phyloP scores from a whole-genome alignment of 2,797 vertebrate species.

The Peromyscus melanophrys region DNA sequence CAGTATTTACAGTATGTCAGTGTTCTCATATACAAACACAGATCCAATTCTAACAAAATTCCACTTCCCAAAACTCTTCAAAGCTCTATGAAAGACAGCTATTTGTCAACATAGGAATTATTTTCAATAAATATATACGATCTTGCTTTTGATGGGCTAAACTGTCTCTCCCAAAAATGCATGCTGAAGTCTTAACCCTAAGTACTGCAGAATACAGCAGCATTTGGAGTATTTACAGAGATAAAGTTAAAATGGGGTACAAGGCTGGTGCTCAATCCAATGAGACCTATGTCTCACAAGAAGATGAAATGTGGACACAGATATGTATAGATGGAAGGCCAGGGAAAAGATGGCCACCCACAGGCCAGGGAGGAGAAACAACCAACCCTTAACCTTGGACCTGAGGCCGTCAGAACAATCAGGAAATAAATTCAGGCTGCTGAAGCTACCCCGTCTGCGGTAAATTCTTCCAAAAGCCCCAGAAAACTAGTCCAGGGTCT shows the following conservation, averaged over 20 bases:
- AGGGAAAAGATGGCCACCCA: neutral
- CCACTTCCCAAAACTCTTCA: neutral
- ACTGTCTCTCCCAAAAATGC: neutral
- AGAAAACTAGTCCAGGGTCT: neutral
- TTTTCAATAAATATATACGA: neutral
- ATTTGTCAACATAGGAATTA: constrained; percentile 41
- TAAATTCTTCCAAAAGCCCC: neutral
- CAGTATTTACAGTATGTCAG: neutral
- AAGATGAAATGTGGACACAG: neutral
- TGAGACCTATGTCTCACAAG: neutral
- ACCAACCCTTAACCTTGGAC: neutral
- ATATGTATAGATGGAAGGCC: neutral
- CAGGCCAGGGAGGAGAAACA: neutral
- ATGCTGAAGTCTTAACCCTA: neutral
- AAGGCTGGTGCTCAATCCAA: neutral
- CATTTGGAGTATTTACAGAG: constrained; percentile 19
- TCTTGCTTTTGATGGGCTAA: neutral
- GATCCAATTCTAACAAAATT: neutral
- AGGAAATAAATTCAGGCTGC: neutral
- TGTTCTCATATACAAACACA: neutral
- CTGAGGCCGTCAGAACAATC: neutral
- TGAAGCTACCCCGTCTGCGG: neutral
- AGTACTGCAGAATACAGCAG: neutral
- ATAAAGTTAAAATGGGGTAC: constrained; percentile 12
- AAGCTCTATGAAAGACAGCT: neutral